These are phyloP conservation scores for Geotrypetes seraphini DNA, from an alignment of 2,797 vertebrate genomes.

Conservation along the genomic window DNA sequence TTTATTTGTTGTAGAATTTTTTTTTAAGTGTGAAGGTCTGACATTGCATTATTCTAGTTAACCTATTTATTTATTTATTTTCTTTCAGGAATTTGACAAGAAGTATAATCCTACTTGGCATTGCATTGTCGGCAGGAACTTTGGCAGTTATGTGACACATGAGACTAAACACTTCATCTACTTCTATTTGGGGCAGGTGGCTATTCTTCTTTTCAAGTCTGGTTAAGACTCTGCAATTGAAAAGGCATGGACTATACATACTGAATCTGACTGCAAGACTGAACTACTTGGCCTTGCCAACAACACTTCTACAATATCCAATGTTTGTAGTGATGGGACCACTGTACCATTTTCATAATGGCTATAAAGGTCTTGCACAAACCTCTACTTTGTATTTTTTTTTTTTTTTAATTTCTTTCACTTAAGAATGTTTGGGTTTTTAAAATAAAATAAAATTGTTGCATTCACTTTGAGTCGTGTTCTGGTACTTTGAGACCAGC, in stretches of 20 bases:
- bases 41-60: no score
- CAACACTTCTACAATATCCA: conserved; percentile 44
- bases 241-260: conserved; percentile 33
- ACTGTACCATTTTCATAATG: conserved; percentile 50
- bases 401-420: conserved; percentile 79
- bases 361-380: conserved; percentile 52
- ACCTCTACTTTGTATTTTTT: conserved; percentile 84
- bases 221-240: conserved; percentile 55
- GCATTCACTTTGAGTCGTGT: no score
- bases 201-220: conserved; percentile 93
- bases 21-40: no score
- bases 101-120: conserved; percentile 97
- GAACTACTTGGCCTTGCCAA: conserved; percentile 45
- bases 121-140: conserved; percentile 94
- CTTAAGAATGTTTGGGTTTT: no score
- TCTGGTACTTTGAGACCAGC: no score
- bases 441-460: no score
- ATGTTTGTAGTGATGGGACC: conserved; percentile 68
- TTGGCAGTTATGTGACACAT: conserved; percentile 93
- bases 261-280: conserved; percentile 59
- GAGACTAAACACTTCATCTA: conserved; percentile 98
- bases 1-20: no score
- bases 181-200: conserved; percentile 96
- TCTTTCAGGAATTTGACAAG: conserved; percentile 86
- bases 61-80: no score